Conservation (phyloP, 2,888 invertebrate genomes). For the Abrostola triplasia region DNA sequence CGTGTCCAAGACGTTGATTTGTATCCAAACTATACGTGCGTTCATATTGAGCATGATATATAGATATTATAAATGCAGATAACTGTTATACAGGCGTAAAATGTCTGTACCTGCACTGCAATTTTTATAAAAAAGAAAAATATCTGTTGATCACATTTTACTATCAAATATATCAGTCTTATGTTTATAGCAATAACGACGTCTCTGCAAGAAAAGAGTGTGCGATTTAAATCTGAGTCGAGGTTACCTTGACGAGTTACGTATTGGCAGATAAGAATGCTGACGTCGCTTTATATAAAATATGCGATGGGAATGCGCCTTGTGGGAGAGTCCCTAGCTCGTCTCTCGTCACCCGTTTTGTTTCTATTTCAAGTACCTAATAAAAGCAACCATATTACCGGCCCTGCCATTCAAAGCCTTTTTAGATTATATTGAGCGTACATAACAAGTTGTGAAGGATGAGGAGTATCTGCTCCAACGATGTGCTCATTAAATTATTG, state of each 20-base stretch:
- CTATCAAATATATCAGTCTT: no score
- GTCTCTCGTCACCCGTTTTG: conserved; percentile 10
- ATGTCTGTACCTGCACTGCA: no score
- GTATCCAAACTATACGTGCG: no score
- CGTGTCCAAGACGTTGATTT: no score
- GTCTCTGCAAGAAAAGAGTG: no score
- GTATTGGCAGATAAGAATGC: conserved; percentile 11
- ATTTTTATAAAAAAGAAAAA: no score
- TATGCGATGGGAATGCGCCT: conserved; percentile 42
- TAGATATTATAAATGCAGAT: no score
- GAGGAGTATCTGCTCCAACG: conserved; percentile 16
- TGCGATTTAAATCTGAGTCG: no score
- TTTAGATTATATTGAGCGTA: conserved; percentile 32
- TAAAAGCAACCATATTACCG: conserved; percentile 47
- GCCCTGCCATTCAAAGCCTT: conserved; percentile 22
- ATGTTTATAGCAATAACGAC: no score
- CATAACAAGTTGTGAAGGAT: conserved; percentile 34
- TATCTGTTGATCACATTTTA: no score
- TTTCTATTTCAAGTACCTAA: conserved; percentile 24
- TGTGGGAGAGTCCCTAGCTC: conserved; percentile 29
- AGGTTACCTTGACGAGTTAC: background rate
- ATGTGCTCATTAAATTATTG: conserved; percentile 18
- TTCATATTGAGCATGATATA: no score
- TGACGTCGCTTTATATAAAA: conserved; percentile 33
- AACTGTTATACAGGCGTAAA: no score